These are phyloP conservation scores for Riparia riparia DNA, from an alignment of 2,113 vertebrate genomes.

Conservation along the genomic window DNA sequence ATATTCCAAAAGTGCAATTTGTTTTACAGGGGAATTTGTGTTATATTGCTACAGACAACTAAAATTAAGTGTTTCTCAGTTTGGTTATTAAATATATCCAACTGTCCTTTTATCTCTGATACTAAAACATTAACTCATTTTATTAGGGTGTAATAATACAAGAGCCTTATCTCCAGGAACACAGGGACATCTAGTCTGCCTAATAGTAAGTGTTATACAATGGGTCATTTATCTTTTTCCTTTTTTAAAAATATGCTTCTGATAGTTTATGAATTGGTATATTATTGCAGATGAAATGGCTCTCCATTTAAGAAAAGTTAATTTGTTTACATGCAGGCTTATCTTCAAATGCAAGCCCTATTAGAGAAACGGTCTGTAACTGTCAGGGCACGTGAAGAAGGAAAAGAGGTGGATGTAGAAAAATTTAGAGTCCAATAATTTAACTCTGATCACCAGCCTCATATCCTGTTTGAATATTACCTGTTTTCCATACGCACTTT, in stretches of 20 bases:
- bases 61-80: conserved; percentile 83
- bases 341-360: conserved; percentile 82
- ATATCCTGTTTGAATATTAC: neutral
- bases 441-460: conserved; percentile 31
- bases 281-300: conserved; percentile 79
- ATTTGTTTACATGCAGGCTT: conserved; percentile 82
- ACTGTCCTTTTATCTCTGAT: conserved; percentile 82
- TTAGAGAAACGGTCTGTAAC: conserved; percentile 74
- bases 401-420: conserved; percentile 65
- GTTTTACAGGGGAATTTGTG: conserved; percentile 83
- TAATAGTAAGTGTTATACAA: conserved; percentile 78
- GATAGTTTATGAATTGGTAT: conserved; percentile 80
- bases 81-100: conserved; percentile 85
- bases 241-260: conserved; percentile 54
- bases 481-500: neutral
- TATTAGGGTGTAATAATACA: conserved; percentile 81
- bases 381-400: conserved; percentile 70
- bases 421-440: conserved; percentile 68
- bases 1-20: conserved; percentile 84
- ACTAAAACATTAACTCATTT: conserved; percentile 85
- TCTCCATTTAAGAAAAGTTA: conserved; percentile 81
- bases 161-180: conserved; percentile 79
- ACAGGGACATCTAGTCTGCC: conserved; percentile 79
- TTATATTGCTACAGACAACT: conserved; percentile 83
- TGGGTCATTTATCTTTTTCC: conserved; percentile 76